Conservation (phyloP, 2,797 vertebrate species). For the Esox lucius region DNA sequence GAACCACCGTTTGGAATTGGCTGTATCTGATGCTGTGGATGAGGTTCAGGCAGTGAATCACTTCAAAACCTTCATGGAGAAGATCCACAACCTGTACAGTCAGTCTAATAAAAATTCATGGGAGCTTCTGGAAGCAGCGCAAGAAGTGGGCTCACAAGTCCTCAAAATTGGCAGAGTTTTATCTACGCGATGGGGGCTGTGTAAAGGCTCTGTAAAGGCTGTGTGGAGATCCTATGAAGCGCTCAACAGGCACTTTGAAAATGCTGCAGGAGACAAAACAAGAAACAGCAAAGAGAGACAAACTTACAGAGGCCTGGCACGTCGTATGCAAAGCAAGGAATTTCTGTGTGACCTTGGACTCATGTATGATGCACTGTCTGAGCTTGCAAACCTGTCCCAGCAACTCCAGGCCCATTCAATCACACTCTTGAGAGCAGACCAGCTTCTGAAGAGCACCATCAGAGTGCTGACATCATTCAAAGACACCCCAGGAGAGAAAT, state of each 20-base stretch:
- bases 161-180: too few relatives aligned
- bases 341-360: constrained; percentile 40
- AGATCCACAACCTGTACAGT: too few relatives aligned
- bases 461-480: too few relatives aligned
- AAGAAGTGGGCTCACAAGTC: too few relatives aligned
- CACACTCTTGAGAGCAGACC: constrained; percentile 26
- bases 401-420: constrained; percentile 35
- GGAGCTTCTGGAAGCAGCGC: too few relatives aligned
- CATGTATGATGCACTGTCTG: constrained; percentile 34
- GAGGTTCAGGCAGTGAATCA: constrained; percentile 29
- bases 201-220: too few relatives aligned
- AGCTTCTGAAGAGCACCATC: too few relatives aligned
- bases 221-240: too few relatives aligned
- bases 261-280: background rate
- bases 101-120: too few relatives aligned
- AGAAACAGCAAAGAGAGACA: constrained; percentile 38
- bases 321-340: constrained; percentile 31
- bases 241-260: constrained; percentile 1
- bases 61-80: too few relatives aligned
- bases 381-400: constrained; percentile 39
- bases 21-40: constrained; percentile 30
- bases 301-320: constrained; percentile 35
- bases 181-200: too few relatives aligned
- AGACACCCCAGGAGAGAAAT: too few relatives aligned
- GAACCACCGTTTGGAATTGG: constrained; percentile 22